Percentiles rank a stretch among this genome's conserved stretches.
These are phyloP conservation scores for Anhinga anhinga DNA, from an alignment of 2,113 vertebrate species.

Conservation along the genomic window DNA sequence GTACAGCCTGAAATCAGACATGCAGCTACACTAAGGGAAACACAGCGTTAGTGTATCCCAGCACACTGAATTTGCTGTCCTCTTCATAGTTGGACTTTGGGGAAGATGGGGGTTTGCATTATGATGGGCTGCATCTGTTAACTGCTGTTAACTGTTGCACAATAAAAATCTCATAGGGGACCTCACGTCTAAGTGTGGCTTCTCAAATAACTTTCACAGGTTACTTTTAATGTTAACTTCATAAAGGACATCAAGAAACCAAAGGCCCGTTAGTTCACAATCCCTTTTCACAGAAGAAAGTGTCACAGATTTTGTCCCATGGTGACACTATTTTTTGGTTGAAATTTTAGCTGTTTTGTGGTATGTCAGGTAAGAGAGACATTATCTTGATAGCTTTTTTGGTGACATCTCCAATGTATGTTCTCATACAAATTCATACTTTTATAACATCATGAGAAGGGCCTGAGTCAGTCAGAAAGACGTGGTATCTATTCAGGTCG, in stretches of 20 bases:
- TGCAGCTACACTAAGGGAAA: neutral
- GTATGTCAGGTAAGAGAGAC: neutral
- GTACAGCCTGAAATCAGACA: neutral
- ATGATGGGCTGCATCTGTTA: neutral
- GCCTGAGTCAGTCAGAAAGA: neutral
- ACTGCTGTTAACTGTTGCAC: neutral
- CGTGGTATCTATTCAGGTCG: neutral
- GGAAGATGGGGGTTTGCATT: neutral
- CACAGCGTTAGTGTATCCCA: neutral
- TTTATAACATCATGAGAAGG: neutral
- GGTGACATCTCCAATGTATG: neutral
- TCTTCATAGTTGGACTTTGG: neutral
- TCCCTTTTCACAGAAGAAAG: neutral
- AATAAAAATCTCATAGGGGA: constrained; percentile 19
- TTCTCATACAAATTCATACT: neutral
- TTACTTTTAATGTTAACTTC: neutral
- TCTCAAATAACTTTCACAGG: neutral
- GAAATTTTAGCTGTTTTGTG: neutral
- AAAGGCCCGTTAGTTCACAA: neutral
- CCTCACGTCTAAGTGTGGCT: neutral
- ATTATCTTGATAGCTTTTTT: neutral
- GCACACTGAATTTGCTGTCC: neutral
- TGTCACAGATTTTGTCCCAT: neutral
- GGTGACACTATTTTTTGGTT: neutral
- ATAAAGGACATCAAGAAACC: neutral